These are phyloP conservation scores for Nymphalis io DNA, from an alignment of 1,140 invertebrate species.

Conservation along the genomic window DNA sequence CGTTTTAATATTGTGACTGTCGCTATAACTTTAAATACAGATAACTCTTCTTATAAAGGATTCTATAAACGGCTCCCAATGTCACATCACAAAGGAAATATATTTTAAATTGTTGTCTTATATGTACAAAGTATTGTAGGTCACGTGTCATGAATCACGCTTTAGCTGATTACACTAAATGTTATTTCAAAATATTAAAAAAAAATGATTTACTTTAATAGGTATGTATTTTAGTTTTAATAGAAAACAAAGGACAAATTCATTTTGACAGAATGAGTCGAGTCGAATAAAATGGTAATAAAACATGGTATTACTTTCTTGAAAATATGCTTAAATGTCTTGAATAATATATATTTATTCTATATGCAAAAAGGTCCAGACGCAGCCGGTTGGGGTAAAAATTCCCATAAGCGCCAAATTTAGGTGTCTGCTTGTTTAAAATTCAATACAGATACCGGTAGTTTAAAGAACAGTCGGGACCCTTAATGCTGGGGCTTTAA, in stretches of 20 bases:
- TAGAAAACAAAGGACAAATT: too few species aligned
- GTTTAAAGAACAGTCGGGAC: conserved; percentile 42
- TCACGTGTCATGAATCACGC: conserved; percentile 16
- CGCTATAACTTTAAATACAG: neutral
- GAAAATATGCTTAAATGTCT: neutral
- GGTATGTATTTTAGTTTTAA: too few species aligned
- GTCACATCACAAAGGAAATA: conserved; percentile 28
- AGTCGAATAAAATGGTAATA: neutral
- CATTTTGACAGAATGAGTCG: too few species aligned
- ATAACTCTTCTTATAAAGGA: conserved; percentile 19
- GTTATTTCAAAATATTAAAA: neutral
- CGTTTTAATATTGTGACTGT: too few species aligned
- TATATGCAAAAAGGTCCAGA: conserved; percentile 2
- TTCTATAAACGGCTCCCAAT: conserved; percentile 22
- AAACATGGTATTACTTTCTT: neutral
- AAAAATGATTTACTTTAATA: neutral
- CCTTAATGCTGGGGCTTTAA: conserved; percentile 43
- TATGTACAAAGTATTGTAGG: conserved; percentile 22
- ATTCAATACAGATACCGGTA: conserved; percentile 45
- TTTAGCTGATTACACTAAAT: neutral
- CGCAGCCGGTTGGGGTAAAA: conserved; percentile 16
- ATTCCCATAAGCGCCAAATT: conserved; percentile 40
- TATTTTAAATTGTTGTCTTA: conserved; percentile 20
- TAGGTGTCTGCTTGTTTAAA: conserved; percentile 49
- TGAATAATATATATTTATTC: neutral